Conservation (phyloP, 1,140 invertebrate genomes). For the Octopus sinensis region DNA sequence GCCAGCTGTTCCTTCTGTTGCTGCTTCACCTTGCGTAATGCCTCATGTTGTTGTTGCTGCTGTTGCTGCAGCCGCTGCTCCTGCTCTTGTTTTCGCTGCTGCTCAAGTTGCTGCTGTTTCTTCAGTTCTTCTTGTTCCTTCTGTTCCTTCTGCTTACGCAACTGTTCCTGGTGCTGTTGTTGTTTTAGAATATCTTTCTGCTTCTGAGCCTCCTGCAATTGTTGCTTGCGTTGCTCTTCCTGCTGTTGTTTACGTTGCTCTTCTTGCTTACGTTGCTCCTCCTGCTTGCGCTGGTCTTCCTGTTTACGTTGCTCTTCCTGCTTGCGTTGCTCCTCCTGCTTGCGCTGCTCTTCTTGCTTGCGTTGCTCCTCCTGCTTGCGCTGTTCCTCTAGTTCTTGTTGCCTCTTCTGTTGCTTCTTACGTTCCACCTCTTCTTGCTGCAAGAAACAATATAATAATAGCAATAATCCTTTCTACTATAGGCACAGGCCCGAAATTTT, state of each 20-base stretch:
- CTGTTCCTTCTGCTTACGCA: background rate
- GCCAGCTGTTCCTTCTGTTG: slow-evolving; percentile 7
- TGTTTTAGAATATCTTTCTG: background rate
- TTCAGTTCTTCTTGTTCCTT: background rate
- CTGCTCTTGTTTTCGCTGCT: slow-evolving; percentile 21
- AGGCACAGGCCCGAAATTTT: too few species aligned
- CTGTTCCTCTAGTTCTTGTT: background rate
- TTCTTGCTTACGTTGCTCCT: slow-evolving; percentile 8
- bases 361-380: background rate
- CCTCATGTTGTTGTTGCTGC: slow-evolving; percentile 12
- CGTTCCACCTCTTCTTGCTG: slow-evolving; percentile 3
- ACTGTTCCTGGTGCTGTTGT: background rate
- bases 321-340: background rate
- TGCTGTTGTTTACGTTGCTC: background rate
- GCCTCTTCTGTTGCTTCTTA: background rate
- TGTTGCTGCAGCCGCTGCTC: slow-evolving; percentile 13
- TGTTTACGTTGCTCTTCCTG: background rate
- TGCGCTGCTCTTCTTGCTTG: background rate
- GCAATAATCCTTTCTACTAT: too few species aligned
- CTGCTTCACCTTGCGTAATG: background rate
- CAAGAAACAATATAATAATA: background rate
- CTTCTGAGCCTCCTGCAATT: background rate
- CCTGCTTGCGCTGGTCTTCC: background rate
- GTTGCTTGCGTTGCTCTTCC: background rate
- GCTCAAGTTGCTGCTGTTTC: slow-evolving; percentile 20